Evolutionary conservation across 2,113 vertebrate species (phyloP), one percentile per base, ranked within the genome.

Genomic region (Syngnathus floridae): DNA sequence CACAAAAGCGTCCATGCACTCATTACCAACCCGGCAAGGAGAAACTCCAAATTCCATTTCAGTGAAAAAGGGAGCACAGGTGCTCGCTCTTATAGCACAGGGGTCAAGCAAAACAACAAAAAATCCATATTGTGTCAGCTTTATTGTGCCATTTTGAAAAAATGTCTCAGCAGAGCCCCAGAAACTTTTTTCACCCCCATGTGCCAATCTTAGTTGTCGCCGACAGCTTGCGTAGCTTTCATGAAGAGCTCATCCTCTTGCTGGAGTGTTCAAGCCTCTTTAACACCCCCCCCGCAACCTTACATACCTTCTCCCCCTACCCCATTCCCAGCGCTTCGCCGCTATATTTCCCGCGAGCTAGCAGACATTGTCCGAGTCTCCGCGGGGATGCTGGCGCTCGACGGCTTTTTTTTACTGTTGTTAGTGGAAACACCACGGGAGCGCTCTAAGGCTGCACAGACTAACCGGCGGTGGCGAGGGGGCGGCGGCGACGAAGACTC

Each of bases 331-430:
- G 5, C 12, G 54, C 54, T 31, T 56, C 5, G 13, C 1, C 54
- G 8, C 13, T 35, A 31, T 35, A 35, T 56, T 56, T 14, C 26
- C 54, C 26, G 48, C 9, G 22, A 56, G 54, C 54, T 17, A 13
- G 54, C 54, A 56, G 26, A 16, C 54, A 35, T 35, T 35, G 54
- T 35, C 54, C 54, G 14, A 35, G 13, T 35, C 26, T 56, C 54
- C 16, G 26, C 54, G 26, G 54, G 54, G 54, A 16, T 16, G 54
- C 54, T 14, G 54, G 54, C 35, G 54, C 6, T 4, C 54, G 54
- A 14, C 54, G 54, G 14, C 26, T 35, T 56, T 56, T 56, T 56
- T 4, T 56, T 56, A 56, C 54, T 56, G 54, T 56, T 56, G 54
- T 56, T 56, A 16, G 5, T 56, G 26, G 54, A 56, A 56, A 56